Percentiles rank a stretch among this genome's conserved stretches.
Evolutionary conservation across 2,113 vertebrate species (phyloP).

Genomic region (Nibea coibor): DNA sequence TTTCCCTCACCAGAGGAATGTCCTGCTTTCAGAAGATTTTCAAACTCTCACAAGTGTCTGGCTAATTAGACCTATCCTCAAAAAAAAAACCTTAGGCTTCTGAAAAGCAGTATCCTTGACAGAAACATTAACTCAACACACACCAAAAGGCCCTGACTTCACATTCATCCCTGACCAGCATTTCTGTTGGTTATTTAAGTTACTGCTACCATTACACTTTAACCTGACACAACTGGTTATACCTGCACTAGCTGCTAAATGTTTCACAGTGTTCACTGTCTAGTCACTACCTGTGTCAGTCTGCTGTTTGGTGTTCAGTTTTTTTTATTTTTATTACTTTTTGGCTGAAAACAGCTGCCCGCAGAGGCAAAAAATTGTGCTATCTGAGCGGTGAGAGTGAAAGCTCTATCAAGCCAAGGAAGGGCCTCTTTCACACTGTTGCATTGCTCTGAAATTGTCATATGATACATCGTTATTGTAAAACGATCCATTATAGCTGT

Average conservation of each 20-base stretch:
- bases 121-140: conserved; percentile 22
- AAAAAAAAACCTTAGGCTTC: conserved; percentile 2
- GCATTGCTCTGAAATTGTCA: not conserved
- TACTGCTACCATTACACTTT: not conserved
- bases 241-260: not conserved
- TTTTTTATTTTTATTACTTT: conserved; percentile 6
- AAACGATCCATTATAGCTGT: not conserved
- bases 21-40: conserved; percentile 12
- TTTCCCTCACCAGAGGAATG: not conserved
- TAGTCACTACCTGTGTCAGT: not conserved
- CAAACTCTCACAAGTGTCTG: conserved; percentile 19
- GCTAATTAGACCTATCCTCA: conserved; percentile 28
- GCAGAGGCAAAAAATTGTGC: no score
- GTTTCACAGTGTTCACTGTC: not conserved
- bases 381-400: not conserved
- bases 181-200: not conserved
- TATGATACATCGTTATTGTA: conserved; percentile 2
- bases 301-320: not conserved
- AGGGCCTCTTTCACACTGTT: not conserved
- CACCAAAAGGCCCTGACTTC: not conserved
- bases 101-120: conserved; percentile 11
- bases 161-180: not conserved
- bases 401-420: not conserved
- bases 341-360: not conserved
- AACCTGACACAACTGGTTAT: not conserved